Evolutionary conservation across 1,140 invertebrate species (phyloP), one percentile per base, ranked within the genome.

Genomic region (Drosophila eugracilis): DNA sequence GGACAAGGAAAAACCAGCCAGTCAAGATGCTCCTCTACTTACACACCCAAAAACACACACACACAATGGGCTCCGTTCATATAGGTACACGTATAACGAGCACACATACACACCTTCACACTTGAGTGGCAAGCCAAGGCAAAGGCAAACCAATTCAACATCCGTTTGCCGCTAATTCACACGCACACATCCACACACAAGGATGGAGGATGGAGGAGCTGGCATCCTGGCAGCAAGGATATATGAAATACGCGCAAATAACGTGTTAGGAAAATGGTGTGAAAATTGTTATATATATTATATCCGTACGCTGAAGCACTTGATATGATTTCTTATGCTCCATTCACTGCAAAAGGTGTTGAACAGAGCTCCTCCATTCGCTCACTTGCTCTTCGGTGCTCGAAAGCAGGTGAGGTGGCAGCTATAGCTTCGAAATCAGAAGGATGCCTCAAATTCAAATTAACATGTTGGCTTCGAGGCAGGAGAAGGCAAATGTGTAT

Each of bases 201-300:
- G 32, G 30, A 32, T 7, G 36, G 6, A 17, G 36, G 6, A 0
- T 3, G 34, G 12, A 21, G 42, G 12, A 30, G 45, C 26, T 34
- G 60, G 60, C 62, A 45, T 78, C 79, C 52, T 59, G 78, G 58
- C 80, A 71, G 60, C 70, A 57, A 75, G 81, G 73, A 81, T 85
- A 75, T 85, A 77, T 85, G 77, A 85, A 85, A 85, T 86, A 85
- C 81, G 81, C 81, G 83, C 83, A 88, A 86, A 86, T 88, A 88
- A 86, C 81, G 81, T 86, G 81, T 86, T 88, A 63, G 74, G 81
- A 86, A 86, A 86, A 86, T 86, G 77, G 81, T 81, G 81, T 81
- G 81, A 86, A 86, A 86, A 86, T 86, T 86, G 83, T 86, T 86
- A 86, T 86, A 86, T 86, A 86, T 86, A 86, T 88, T 86, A 81